Conservation (phyloP, 2,113 vertebrate species). For the Perca flavescens region DNA sequence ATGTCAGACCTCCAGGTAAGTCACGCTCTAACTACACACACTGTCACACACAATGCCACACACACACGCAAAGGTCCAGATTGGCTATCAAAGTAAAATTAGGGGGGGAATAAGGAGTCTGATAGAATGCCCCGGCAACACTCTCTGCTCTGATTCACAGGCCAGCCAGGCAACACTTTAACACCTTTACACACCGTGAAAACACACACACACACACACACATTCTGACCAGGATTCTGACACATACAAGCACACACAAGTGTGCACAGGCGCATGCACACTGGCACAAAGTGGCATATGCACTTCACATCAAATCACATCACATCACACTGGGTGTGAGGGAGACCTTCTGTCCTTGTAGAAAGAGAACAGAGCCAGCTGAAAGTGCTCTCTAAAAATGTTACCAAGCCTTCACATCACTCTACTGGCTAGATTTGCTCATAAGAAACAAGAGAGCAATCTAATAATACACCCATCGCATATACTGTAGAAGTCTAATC, state of each 20-base stretch:
- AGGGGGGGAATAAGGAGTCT: constrained; percentile 70
- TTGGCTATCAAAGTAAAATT: constrained; percentile 79
- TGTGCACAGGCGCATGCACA: constrained; percentile 2
- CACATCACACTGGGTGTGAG: constrained; percentile 73
- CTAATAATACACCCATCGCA: constrained; percentile 49
- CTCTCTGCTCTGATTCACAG: constrained; percentile 78
- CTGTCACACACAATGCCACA: constrained; percentile 33
- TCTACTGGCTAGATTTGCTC: constrained; percentile 31
- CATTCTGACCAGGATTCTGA: constrained; percentile 5
- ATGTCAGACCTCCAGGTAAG: constrained; percentile 91
- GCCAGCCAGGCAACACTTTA: constrained; percentile 71
- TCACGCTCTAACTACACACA: constrained; percentile 62
- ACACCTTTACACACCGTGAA: constrained; percentile 61
- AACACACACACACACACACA: constrained; percentile 27
- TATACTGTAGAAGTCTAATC: constrained; percentile 17
- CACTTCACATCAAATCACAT: constrained; percentile 75
- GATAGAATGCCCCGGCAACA: constrained; percentile 73
- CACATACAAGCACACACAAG: not conserved
- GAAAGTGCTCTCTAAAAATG: constrained; percentile 66
- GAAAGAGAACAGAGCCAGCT: constrained; percentile 56
- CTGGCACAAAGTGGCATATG: constrained; percentile 66
- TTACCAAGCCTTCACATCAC: constrained; percentile 34
- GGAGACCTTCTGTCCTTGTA: constrained; percentile 78
- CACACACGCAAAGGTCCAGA: constrained; percentile 62
- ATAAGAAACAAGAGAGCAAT: constrained; percentile 42